Evolutionary conservation across 2,888 invertebrate genomes (phyloP), one percentile per base, ranked within the genome.

Genomic region (Drosophila peninsularis): DNA sequence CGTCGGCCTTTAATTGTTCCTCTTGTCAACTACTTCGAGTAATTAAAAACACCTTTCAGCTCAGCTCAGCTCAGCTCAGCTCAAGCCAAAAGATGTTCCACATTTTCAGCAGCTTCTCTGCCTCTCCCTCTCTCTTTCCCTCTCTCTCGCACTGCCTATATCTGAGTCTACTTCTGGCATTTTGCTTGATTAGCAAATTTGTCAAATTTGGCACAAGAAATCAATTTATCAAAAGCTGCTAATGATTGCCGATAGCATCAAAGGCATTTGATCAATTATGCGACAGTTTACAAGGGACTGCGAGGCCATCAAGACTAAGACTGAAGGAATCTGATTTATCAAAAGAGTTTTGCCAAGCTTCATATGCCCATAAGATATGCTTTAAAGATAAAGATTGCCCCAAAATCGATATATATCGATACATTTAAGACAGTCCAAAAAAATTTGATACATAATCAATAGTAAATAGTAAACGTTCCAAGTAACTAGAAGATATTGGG

Each of bases 31-130:
- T 84, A 76, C 74, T 75, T 67, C 60, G 62, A 81, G 83, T 90
- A 91, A 91, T 91, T 91, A 91, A 90, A 91, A 90, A 89, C 91
- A 91, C 90, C 91, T 90, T 91, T 90, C 75, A 79, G 84, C 80
- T 80, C 32, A 14, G 90, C 88, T 89, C 64, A 73, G 49, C 34
- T 49, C 30, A n/a, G 41, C 11, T 90, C 76, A 2, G 45, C 37
- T 27, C 21, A 14, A 80, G 69, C 70, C 54, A 39, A 44, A 44
- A 56, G 62, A 65, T 60, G 32, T 61, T 47, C 49, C 45, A 52
- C 21, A 50, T 34, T 49, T 27, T 34, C 49, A 65, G 50, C 53
- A 56, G 37, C 19, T 19, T 9, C 30, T 34, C 53, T 27, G 10
- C 21, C 13, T 34, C 14, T 5, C 30, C 10, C 39, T 9, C 17